A percentile compares a stretch with the other conserved stretches of the same genome.
Evolutionary conservation across 2,888 invertebrate species (phyloP).

Genomic region (Nycteola revayana): DNA sequence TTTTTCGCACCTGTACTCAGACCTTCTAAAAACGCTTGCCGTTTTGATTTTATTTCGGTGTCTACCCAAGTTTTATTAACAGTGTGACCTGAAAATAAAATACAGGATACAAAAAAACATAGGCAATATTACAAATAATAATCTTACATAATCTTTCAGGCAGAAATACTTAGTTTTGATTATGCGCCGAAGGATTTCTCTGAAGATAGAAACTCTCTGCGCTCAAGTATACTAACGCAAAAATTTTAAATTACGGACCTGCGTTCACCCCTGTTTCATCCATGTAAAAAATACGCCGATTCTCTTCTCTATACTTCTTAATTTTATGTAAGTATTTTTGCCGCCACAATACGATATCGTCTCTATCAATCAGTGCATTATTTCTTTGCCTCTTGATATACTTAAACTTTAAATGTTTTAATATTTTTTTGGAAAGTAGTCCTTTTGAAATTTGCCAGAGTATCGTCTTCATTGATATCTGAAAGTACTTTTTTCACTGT

Average conservation of each 20-base stretch:
- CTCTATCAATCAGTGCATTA: slow-evolving; percentile 6
- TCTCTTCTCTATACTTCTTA: slow-evolving; percentile 2
- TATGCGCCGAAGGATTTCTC: neutral
- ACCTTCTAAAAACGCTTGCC: slow-evolving; percentile 16
- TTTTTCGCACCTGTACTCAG: slow-evolving; percentile 14
- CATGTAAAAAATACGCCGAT: slow-evolving; percentile 3
- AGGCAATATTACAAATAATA: slow-evolving; percentile 1
- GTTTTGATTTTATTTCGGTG: slow-evolving; percentile 10
- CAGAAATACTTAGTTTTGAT: neutral
- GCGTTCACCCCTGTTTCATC: slow-evolving; percentile 20
- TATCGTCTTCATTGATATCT: slow-evolving; percentile 8
- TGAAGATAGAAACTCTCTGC: neutral
- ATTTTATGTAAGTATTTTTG: slow-evolving; percentile 5
- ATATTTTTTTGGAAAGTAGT: slow-evolving; percentile 1
- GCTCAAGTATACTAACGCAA: slow-evolving; percentile 1
- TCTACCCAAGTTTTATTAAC: slow-evolving; percentile 14
- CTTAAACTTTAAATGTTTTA: slow-evolving; percentile 7
- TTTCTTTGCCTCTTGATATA: slow-evolving; percentile 7
- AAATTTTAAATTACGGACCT: slow-evolving; percentile 10
- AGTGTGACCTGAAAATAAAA: slow-evolving; percentile 19
- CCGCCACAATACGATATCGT: slow-evolving; percentile 6
- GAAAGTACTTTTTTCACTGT: slow-evolving; percentile 11
- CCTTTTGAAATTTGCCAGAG: slow-evolving; percentile 11
- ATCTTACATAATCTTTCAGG: slow-evolving; percentile 1
- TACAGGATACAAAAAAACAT: slow-evolving; percentile 8